Evolutionary conservation across 2,113 vertebrate genomes (phyloP).

Genomic region (Noturus placidus): DNA sequence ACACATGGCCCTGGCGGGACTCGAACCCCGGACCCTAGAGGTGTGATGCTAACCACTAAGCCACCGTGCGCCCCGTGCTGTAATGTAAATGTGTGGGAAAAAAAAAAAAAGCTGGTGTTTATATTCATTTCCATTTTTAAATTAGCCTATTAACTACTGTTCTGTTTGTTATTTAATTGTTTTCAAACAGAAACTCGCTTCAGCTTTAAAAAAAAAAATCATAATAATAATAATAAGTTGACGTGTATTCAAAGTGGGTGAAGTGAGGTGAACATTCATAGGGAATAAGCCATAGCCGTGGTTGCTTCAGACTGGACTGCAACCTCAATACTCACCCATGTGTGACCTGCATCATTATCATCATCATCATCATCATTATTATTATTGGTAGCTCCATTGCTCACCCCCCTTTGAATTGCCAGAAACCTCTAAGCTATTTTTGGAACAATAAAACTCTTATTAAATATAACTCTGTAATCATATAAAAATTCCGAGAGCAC

Average conservation of each 20-base stretch:
- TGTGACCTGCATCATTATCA: background rate
- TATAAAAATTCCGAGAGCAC: background rate
- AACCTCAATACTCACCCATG: background rate
- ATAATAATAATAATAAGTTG: background rate
- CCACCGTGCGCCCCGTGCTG: too few species aligned
- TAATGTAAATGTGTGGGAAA: too few species aligned
- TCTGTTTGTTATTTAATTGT: background rate
- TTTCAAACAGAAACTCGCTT: background rate
- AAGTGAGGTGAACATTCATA: background rate
- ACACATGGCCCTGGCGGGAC: too few species aligned
- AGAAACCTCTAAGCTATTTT: background rate
- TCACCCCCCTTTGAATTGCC: background rate
- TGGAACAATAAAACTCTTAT: background rate
- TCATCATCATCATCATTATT: background rate
- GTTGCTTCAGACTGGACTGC: background rate
- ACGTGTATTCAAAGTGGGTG: background rate
- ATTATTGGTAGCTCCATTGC: background rate
- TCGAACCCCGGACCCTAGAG: too few species aligned
- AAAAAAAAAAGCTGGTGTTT: background rate
- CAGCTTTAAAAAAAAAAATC: background rate
- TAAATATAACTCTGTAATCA: background rate
- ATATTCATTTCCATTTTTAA: background rate
- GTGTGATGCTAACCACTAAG: too few species aligned
- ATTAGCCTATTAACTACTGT: background rate
- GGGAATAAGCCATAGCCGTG: background rate